These are phyloP conservation scores for Calidris pygmaea DNA, from an alignment of 2,113 vertebrate genomes.

Conservation along the genomic window DNA sequence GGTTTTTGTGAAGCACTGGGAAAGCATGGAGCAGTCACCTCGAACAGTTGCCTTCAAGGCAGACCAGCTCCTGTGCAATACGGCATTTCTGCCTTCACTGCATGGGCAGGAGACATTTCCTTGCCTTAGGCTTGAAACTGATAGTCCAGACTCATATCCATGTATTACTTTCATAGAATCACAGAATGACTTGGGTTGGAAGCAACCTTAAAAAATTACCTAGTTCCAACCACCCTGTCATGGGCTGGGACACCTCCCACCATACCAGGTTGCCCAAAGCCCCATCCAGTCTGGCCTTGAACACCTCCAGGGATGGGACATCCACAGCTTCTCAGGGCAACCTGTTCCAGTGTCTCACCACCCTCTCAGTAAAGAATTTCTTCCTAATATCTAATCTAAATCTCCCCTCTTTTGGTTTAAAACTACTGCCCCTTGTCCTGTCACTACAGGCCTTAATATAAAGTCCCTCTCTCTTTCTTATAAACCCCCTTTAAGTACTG, in stretches of 20 bases:
- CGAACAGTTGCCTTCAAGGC: not conserved
- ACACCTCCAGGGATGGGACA: not conserved
- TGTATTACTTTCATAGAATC: not conserved
- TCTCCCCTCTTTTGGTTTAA: not conserved
- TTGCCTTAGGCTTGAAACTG: not conserved
- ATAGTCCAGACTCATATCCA: not conserved
- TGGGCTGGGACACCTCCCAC: not conserved
- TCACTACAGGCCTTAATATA: not conserved
- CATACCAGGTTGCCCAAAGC: not conserved
- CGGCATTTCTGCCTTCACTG: not conserved
- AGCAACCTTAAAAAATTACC: not conserved
- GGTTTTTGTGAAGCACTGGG: not conserved
- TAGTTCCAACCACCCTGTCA: not conserved
- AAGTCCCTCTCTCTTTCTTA: not conserved
- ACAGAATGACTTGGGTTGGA: not conserved
- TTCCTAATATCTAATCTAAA: not conserved
- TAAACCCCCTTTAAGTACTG: not conserved
- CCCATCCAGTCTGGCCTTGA: not conserved
- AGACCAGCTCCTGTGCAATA: not conserved
- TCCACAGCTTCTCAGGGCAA: not conserved
- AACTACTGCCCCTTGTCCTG: not conserved
- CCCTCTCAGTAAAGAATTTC: not conserved
- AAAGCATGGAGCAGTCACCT: not conserved
- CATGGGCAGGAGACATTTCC: not conserved
- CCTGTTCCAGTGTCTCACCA: not conserved